Base-by-base conservation (phyloP, 92 coral and sea anemone genomes). In the Plumapathes pennacea region DNA sequence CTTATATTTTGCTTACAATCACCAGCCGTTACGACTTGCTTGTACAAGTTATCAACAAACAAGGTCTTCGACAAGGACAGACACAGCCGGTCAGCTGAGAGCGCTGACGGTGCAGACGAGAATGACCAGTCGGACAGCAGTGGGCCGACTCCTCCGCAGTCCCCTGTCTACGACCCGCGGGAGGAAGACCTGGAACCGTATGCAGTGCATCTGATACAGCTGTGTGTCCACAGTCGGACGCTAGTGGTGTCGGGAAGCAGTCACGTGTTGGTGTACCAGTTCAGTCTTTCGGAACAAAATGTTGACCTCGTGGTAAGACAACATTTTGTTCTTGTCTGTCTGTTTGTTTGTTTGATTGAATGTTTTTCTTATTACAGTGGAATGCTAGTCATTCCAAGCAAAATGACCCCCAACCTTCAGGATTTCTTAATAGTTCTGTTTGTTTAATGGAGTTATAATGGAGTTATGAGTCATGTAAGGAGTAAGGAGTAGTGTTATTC, bases 11-110 rank as follows among this genome's bases (percentile, higher is more conserved):
- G 33, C 27, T 51, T 14, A 28, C 2, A 42, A 33, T 57, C 67
- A 34, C 32, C 56, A 92, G 98, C 81, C 30, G 84, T 86, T 36
- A 55, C 88, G 50, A 54, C 60, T 4, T 61, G 77, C 46, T 54
- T 88, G 46, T 83, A 75, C 61, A 92, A 84, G 55, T 54, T 92
- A 34, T 88, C 98, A 5, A 92, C 98, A 21, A 67, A 67, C 67
- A 92, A 92, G 61, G 69, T 83, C 33, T 92, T 92, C 63, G 96
- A 92, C 44, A 84, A 85, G 59, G 79, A 68, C 42, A 79, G 71
- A 32, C 31, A 38, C 4, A 64, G 71, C 25, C 55, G 71, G 56
- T 46, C 82, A 12, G 60, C 74, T 11, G 98, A 83, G 39, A 68
- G 88, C 46, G 67, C 80, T 48, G 88, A 89, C 25, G 58, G 88